These are phyloP conservation scores for Poecilobothrus nobilitatus DNA, from an alignment of 2,888 invertebrate genomes.

Conservation along the genomic window DNA sequence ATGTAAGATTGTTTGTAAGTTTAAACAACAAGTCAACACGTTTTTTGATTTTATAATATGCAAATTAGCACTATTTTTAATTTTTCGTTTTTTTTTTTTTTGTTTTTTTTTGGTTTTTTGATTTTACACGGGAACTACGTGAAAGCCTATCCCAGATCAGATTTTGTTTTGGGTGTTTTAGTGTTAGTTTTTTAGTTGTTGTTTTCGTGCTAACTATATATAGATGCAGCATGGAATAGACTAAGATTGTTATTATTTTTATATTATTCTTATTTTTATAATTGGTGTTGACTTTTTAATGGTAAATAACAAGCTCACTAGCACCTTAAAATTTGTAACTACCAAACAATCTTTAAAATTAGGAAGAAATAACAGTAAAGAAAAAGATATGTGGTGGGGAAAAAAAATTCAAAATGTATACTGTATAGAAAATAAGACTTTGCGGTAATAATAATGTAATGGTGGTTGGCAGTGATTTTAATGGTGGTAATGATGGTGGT, in stretches of 20 bases:
- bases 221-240: background rate
- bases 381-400: too few species aligned
- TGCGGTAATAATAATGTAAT: too few species aligned
- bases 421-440: background rate
- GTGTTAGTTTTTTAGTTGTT: background rate
- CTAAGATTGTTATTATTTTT: too few species aligned
- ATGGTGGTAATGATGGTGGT: background rate
- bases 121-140: constrained; percentile 5
- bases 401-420: too few species aligned
- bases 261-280: background rate
- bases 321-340: background rate
- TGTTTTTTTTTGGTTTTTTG: too few species aligned
- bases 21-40: constrained; percentile 1
- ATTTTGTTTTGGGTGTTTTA: background rate
- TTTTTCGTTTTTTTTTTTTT: too few species aligned
- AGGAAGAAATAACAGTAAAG: too few species aligned
- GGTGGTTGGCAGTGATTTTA: background rate
- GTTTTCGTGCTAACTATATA: background rate
- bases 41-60: constrained; percentile 5
- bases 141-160: constrained; percentile 3
- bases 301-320: background rate
- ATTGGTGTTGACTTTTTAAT: background rate
- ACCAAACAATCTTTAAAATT: too few species aligned
- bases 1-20: background rate
- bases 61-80: constrained; percentile 2